Evolutionary conservation across 2,797 vertebrate species (phyloP).

Genomic region (Thamnophis elegans): DNA sequence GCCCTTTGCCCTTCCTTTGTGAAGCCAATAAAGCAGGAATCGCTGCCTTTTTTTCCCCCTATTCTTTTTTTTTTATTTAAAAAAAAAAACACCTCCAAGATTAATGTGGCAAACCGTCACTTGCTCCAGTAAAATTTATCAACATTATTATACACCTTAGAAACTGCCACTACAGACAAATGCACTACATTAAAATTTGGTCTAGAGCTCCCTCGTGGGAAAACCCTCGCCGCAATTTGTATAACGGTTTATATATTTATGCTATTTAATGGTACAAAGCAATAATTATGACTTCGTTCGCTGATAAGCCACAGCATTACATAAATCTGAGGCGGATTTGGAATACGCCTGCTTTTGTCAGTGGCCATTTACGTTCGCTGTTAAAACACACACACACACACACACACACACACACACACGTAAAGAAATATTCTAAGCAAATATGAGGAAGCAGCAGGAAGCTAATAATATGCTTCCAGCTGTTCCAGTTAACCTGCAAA

Average conservation of each 20-base stretch:
- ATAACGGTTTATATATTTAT: conserved; percentile 83
- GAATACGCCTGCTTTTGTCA: conserved; percentile 77
- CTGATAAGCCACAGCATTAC: conserved; percentile 77
- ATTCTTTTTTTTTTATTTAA: conserved; percentile 18
- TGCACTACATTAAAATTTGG: conserved; percentile 82
- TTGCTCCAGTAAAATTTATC: conserved; percentile 80
- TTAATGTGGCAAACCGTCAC: conserved; percentile 81
- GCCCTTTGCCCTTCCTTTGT: conserved; percentile 49
- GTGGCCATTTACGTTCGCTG: conserved; percentile 80
- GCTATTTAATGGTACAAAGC: conserved; percentile 83
- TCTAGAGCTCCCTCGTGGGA: conserved; percentile 80
- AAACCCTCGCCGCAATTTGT: conserved; percentile 77
- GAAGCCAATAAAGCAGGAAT: conserved; percentile 49
- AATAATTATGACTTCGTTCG: conserved; percentile 82
- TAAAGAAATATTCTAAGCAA: conserved; percentile 81
- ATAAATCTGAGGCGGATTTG: conserved; percentile 78
- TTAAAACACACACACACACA: conserved; percentile 73
- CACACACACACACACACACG: conserved; percentile 54
- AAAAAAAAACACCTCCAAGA: conserved; percentile 61
- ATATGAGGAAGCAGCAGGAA: conserved; percentile 98
- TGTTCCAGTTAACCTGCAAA: conserved; percentile 99
- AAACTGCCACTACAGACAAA: conserved; percentile 84
- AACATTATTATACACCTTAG: conserved; percentile 84
- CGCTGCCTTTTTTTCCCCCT: conserved; percentile 59
- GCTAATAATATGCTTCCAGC: conserved; percentile 99